These are phyloP conservation scores for Mesochorus sp. DNA, from an alignment of 2,888 invertebrate species.

Conservation along the genomic window DNA sequence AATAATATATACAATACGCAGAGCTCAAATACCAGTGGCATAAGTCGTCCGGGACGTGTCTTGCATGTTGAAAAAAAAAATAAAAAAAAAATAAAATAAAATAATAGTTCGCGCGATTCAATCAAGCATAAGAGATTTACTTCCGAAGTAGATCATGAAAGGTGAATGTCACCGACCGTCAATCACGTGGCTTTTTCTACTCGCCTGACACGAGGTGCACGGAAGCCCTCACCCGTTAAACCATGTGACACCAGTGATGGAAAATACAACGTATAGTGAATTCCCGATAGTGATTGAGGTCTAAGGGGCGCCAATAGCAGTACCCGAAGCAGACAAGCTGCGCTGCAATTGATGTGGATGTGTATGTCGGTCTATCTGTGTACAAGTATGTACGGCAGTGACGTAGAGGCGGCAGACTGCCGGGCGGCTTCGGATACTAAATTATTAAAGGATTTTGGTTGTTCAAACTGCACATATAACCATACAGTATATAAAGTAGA, in stretches of 20 bases:
- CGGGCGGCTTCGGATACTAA: conserved; percentile 77
- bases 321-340: conserved; percentile 31
- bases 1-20: too few relatives aligned
- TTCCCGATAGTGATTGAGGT: conserved; percentile 63
- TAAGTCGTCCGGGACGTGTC: too few relatives aligned
- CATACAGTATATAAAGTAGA: conserved; percentile 23
- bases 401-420: conserved; percentile 78
- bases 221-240: conserved; percentile 16
- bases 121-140: conserved; percentile 1
- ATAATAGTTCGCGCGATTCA: too few relatives aligned
- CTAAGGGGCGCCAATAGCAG: conserved; percentile 46
- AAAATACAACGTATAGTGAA: conserved; percentile 37
- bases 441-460: conserved; percentile 78
- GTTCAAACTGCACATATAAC: conserved; percentile 63
- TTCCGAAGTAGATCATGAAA: conserved; percentile 13
- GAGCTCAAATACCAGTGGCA: too few relatives aligned
- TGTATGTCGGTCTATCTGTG: conserved; percentile 1
- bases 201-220: neutral
- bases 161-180: conserved; percentile 10
- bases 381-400: conserved; percentile 30
- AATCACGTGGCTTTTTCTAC: conserved; percentile 30
- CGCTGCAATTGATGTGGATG: neutral
- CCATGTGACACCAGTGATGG: conserved; percentile 32
- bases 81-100: neutral
- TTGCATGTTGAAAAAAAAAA: neutral